These are phyloP conservation scores for Heterohyrax brucei DNA, from an alignment of 2,797 vertebrate genomes.

Conservation along the genomic window DNA sequence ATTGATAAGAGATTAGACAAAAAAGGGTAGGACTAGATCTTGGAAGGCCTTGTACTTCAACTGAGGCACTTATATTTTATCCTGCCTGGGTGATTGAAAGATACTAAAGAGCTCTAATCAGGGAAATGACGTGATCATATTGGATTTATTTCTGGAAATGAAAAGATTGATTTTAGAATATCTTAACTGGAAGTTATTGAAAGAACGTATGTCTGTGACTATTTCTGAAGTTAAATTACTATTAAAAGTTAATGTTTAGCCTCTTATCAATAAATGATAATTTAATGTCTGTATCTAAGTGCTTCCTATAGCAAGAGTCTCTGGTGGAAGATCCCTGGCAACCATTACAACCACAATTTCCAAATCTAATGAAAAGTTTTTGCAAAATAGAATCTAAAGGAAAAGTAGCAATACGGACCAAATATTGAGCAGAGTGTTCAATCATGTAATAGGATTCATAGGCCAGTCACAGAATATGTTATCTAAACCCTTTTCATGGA, in stretches of 20 bases:
- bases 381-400: conserved; percentile 45
- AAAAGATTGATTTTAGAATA: conserved; percentile 85
- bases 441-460: conserved; percentile 68
- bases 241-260: conserved; percentile 84
- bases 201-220: conserved; percentile 74
- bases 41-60: background rate
- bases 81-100: conserved; percentile 50
- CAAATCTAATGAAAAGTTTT: conserved; percentile 77
- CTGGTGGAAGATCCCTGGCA: conserved; percentile 59
- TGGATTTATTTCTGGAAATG: conserved; percentile 85
- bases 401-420: conserved; percentile 67
- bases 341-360: conserved; percentile 63
- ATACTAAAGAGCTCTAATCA: conserved; percentile 75
- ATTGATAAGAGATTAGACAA: background rate
- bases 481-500: conserved; percentile 58
- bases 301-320: conserved; percentile 71
- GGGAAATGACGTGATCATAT: conserved; percentile 77
- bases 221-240: conserved; percentile 84
- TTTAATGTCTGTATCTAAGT: conserved; percentile 84
- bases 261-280: conserved; percentile 86
- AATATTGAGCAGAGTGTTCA: conserved; percentile 59
- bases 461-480: conserved; percentile 11
- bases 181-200: conserved; percentile 83
- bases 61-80: conserved; percentile 31
- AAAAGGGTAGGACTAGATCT: background rate